Base-by-base conservation (phyloP, 2,113 vertebrate genomes). In the Hymenochirus boettgeri region DNA sequence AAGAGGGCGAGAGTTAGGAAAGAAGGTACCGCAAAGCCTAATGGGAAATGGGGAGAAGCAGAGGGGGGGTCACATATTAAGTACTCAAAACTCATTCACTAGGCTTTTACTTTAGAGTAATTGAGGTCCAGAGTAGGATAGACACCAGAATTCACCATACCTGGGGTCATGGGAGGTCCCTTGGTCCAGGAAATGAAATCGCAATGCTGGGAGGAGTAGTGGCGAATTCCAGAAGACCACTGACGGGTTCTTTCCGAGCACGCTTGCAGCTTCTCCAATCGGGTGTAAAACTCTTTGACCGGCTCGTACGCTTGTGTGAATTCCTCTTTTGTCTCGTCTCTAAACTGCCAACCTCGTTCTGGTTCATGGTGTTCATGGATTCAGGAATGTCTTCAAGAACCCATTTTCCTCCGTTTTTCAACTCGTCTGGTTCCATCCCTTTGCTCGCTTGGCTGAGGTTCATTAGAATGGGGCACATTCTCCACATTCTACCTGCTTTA, bases 181-280 rank as follows among this genome's bases (percentile, higher is more conserved):
- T 96, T 93, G 72, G 94, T 89, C 9, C 98, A 79, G 39, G 97
- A 83, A 61, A 83, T 65, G 35, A 99, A 96, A 77, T 96, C 93
- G 50, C 95, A 98, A 69, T 80, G 90, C 57, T 94, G 89, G 51
- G 82, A 89, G 2, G 86, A 82, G 81, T 89, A 93, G 84, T 98
- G 93, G n/a, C 90, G 13, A 94, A 96, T 19, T 99, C 96, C 42
- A 95, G 91, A 15, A 99, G 86, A 29, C 94, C 95, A 1, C 96
- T 98, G 71, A 99, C 86, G 0, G 96, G 95, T 74, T 98, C 97
- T 84, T 99, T 98, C 73, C 89, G 82, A 88, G 71, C 94, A 92
- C 55, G 93, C 92, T 10, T 88, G 79, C n/a, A 98, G 84, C 10
- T 96, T 92, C 76, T 90, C 88, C 10, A 83, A 69, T 0, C 83